Evolutionary conservation across 2,888 invertebrate genomes (phyloP).

Genomic region (Hipparchia semele): DNA sequence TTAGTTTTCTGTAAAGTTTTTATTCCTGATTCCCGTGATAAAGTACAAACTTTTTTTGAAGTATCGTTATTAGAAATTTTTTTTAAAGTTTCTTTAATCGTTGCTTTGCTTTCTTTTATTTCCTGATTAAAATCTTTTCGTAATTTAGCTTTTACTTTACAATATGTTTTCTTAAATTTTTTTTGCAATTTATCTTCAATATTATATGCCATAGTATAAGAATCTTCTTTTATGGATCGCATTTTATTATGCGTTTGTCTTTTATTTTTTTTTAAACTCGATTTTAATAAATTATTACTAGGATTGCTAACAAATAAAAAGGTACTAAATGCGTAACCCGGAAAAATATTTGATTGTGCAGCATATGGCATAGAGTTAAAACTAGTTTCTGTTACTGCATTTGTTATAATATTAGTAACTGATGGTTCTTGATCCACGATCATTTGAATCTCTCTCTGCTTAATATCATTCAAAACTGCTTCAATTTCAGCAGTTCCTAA

Average conservation of each 20-base stretch:
- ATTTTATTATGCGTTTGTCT: constrained; percentile 39
- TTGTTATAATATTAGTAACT: constrained; percentile 50
- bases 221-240: constrained; percentile 50
- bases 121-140: constrained; percentile 47
- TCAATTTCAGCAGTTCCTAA: constrained; percentile 57
- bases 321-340: constrained; percentile 34
- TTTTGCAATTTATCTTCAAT: constrained; percentile 53
- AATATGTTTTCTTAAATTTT: constrained; percentile 52
- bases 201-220: constrained; percentile 48
- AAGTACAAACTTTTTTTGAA: constrained; percentile 9
- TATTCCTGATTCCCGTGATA: background rate
- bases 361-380: constrained; percentile 48
- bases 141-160: constrained; percentile 56
- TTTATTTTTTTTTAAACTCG: constrained; percentile 25
- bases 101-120: constrained; percentile 44
- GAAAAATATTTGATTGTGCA: constrained; percentile 39
- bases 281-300: constrained; percentile 7
- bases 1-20: background rate
- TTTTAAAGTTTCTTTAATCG: constrained; percentile 38
- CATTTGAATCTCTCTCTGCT: constrained; percentile 53
- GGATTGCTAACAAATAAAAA: constrained; percentile 38
- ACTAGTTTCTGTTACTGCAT: constrained; percentile 53
- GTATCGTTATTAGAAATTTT: constrained; percentile 23
- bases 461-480: constrained; percentile 57
- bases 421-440: constrained; percentile 50